These are phyloP conservation scores for Dendrocopos noguchii DNA, from an alignment of 2,113 vertebrate species.

Conservation along the genomic window DNA sequence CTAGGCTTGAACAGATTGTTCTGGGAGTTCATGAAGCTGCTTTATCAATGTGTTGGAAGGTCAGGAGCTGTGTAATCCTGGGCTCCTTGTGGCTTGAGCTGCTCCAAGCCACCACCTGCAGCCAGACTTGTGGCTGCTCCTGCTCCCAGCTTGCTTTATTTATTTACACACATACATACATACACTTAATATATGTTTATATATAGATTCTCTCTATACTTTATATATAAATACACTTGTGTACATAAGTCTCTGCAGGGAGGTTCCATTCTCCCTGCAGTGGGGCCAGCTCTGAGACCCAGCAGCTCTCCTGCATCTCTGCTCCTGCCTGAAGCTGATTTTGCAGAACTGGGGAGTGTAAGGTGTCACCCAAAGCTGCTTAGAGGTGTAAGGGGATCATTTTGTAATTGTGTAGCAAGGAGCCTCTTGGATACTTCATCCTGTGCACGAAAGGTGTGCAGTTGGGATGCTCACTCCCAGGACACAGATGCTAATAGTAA, in stretches of 20 bases:
- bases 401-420: neutral
- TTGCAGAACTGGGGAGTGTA: neutral
- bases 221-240: neutral
- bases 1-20: neutral
- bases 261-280: neutral
- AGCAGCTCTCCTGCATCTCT: neutral
- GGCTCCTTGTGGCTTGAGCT: neutral
- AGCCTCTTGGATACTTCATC: neutral
- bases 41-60: accelerated
- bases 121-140: neutral
- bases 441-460: accelerated
- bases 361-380: neutral
- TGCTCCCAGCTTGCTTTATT: neutral
- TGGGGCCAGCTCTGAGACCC: accelerated
- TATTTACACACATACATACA: accelerated
- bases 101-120: accelerated
- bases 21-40: neutral
- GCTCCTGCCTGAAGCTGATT: neutral
- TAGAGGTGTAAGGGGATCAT: accelerated
- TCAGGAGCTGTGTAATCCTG: accelerated
- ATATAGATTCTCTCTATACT: neutral
- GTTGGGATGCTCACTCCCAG: neutral
- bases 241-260: neutral
- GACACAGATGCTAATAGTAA: neutral
- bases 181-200: too few species aligned